A percentile compares a stretch with the other conserved stretches of the same genome.
phyloP scores from a whole-genome alignment of 2,797 vertebrate species.

The Vespertilio murinus region DNA sequence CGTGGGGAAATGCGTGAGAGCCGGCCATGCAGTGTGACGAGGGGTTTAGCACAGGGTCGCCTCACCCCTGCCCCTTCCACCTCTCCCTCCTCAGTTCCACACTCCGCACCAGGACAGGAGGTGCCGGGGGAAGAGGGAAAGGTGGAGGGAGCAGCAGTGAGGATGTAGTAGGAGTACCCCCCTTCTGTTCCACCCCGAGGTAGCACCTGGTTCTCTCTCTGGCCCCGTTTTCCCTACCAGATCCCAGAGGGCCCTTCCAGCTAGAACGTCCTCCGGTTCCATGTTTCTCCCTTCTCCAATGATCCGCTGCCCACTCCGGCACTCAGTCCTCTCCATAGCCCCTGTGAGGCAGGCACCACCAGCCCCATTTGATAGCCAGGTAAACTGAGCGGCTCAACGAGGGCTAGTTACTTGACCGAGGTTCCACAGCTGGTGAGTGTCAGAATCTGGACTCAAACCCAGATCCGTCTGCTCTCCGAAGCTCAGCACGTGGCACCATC shows the following conservation, averaged over 20 bases:
- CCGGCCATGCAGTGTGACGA: too few species aligned
- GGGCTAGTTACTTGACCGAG: neutral
- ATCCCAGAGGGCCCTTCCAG: neutral
- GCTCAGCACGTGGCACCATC: neutral
- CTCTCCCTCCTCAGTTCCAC: neutral
- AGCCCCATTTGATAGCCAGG: neutral
- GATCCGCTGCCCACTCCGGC: neutral
- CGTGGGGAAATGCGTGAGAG: accelerated
- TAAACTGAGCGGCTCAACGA: neutral
- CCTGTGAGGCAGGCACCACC: neutral
- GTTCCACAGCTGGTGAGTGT: neutral
- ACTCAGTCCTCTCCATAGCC: neutral
- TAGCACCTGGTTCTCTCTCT: accelerated
- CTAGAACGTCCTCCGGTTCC: neutral
- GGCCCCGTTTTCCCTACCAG: accelerated
- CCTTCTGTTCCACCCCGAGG: too few species aligned
- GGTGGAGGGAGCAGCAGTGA: accelerated
- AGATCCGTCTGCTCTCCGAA: neutral
- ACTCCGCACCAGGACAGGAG: neutral
- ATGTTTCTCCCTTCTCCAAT: neutral
- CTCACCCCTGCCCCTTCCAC: neutral
- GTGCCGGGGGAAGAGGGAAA: neutral
- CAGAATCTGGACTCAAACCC: neutral
- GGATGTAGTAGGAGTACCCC: accelerated
- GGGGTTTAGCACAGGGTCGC: accelerated